phyloP scores from a whole-genome alignment of 1,140 invertebrate genomes.

The Bombus superbus region DNA sequence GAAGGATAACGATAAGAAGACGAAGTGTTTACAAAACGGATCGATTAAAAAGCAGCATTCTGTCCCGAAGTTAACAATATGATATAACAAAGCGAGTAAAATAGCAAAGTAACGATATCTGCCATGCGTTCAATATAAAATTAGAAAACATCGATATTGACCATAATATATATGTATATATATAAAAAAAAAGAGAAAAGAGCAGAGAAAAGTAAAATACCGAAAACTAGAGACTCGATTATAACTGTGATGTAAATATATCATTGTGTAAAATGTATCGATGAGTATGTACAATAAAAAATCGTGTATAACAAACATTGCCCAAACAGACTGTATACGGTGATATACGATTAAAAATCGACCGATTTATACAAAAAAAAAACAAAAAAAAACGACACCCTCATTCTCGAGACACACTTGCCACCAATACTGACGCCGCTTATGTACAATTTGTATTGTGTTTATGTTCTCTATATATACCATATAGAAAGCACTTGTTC shows the following conservation, averaged over 20 bases:
- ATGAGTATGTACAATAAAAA: slow-evolving; percentile 3
- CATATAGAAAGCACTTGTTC: slow-evolving; percentile 13
- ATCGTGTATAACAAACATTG: neutral
- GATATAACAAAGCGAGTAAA: neutral
- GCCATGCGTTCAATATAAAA: slow-evolving; percentile 20
- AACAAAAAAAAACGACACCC: neutral
- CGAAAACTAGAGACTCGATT: neutral
- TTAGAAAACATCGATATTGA: neutral
- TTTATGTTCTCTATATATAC: neutral
- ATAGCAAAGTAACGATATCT: neutral
- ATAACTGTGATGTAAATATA: neutral
- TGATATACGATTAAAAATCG: neutral
- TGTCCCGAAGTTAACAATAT: slow-evolving; percentile 1
- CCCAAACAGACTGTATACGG: neutral
- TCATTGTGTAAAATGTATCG: neutral
- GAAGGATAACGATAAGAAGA: neutral
- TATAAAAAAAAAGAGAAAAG: neutral
- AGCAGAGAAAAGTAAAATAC: neutral
- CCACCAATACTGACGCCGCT: slow-evolving; percentile 19
- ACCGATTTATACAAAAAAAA: neutral
- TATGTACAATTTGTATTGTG: slow-evolving; percentile 22
- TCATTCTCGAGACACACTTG: slow-evolving; percentile 2
- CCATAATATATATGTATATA: neutral
- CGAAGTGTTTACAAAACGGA: neutral
- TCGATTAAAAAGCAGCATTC: neutral